A percentile compares a stretch with the other conserved stretches of the same genome.
These are phyloP conservation scores for Gracilinanus agilis DNA, from an alignment of 2,113 vertebrate genomes.

Conservation along the genomic window DNA sequence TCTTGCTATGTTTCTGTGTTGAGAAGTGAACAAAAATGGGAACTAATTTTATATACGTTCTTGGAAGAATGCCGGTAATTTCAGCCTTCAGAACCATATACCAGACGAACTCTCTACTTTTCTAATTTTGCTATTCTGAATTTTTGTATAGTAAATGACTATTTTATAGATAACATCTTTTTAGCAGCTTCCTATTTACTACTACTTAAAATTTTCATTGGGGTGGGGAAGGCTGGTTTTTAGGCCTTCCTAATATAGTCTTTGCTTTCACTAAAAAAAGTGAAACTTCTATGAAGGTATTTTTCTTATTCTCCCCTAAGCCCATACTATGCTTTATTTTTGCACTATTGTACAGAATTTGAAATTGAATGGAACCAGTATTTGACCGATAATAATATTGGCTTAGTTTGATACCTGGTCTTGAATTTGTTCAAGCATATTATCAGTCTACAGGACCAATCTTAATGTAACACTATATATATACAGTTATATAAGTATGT, in stretches of 20 bases:
- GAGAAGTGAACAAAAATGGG: too few species aligned
- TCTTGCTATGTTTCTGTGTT: too few species aligned
- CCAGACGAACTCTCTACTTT: conserved; percentile 22
- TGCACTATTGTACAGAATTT: too few species aligned
- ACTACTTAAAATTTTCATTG: conserved; percentile 11
- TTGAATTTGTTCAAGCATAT: too few species aligned
- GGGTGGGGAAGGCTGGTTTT: background rate
- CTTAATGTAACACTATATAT: background rate
- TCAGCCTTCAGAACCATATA: background rate
- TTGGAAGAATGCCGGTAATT: background rate
- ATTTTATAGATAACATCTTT: conserved; percentile 19
- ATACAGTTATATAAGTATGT: background rate
- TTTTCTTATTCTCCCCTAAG: background rate
- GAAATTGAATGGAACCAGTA: too few species aligned
- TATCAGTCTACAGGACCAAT: too few species aligned
- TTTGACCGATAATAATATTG: too few species aligned
- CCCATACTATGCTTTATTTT: too few species aligned
- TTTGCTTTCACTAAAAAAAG: background rate
- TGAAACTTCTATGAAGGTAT: background rate
- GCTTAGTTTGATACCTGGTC: too few species aligned
- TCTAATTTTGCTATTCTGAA: background rate
- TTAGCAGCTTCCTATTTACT: conserved; percentile 17
- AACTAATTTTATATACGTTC: background rate
- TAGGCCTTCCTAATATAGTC: background rate
- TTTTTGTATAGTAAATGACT: conserved; percentile 33